A percentile compares a stretch with the other conserved stretches of the same genome.
These are phyloP conservation scores for Monopis laevigella DNA, from an alignment of 2,888 invertebrate genomes.

Conservation along the genomic window DNA sequence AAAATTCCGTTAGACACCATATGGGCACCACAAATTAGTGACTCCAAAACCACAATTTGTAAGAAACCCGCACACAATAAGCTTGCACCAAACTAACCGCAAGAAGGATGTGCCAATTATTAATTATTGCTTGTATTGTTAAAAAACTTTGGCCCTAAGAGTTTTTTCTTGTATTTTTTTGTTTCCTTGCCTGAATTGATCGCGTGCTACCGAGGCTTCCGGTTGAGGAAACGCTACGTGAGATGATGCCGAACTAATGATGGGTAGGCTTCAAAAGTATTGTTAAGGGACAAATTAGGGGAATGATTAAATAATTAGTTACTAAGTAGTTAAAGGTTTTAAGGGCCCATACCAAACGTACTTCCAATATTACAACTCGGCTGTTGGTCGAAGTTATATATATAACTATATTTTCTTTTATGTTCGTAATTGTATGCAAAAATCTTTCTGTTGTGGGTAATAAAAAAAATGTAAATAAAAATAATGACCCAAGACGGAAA, in stretches of 20 bases:
- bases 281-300: too few species aligned
- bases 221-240: slow-evolving; percentile 1
- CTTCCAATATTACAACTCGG: too few species aligned
- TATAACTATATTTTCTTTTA: too few species aligned
- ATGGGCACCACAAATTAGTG: slow-evolving; percentile 19
- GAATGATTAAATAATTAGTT: too few species aligned
- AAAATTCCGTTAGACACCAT: slow-evolving; percentile 28
- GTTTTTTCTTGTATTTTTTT: slow-evolving; percentile 7
- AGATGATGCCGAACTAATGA: slow-evolving; percentile 8
- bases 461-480: too few species aligned
- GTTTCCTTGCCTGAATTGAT: slow-evolving; percentile 5
- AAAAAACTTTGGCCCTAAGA: slow-evolving; percentile 5
- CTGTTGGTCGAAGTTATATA: too few species aligned
- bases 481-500: too few species aligned
- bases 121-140: slow-evolving; percentile 10
- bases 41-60: slow-evolving; percentile 11
- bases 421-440: too few species aligned
- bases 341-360: too few species aligned
- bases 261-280: not conserved
- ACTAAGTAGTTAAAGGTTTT: too few species aligned
- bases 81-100: slow-evolving; percentile 11
- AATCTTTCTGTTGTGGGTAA: too few species aligned
- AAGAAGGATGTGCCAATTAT: slow-evolving; percentile 14
- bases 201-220: slow-evolving; percentile 7
- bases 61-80: slow-evolving; percentile 8